Evolutionary conservation across 2,888 invertebrate species (phyloP).

Genomic region (Camponotus fellah): DNA sequence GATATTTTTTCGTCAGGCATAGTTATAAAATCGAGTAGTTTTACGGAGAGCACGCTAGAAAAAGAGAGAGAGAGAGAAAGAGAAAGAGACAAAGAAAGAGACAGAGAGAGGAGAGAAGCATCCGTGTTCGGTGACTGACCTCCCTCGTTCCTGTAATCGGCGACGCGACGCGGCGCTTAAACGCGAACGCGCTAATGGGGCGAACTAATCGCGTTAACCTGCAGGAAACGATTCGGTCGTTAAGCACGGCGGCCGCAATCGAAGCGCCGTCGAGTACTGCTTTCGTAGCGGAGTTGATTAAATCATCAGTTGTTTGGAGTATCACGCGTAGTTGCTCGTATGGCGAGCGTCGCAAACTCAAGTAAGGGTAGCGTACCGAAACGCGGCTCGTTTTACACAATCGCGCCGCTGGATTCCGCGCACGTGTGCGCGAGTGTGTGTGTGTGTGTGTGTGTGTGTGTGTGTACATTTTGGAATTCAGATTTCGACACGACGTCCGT

Average conservation of each 20-base stretch:
- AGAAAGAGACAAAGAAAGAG: too few relatives aligned
- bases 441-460: not conserved
- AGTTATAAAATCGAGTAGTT: conserved; percentile 4
- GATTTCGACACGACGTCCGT: not conserved
- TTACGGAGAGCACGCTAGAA: not conserved
- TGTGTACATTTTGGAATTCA: not conserved
- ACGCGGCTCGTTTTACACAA: conserved; percentile 23
- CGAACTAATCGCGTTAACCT: conserved; percentile 78
- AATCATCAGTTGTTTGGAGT: conserved; percentile 58
- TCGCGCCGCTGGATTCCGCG: not conserved
- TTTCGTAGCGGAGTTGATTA: conserved; percentile 59
- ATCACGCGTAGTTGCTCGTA: conserved; percentile 49
- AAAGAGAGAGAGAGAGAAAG: too few relatives aligned
- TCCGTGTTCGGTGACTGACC: conserved; percentile 38
- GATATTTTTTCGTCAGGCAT: conserved; percentile 20
- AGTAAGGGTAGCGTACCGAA: conserved; percentile 8
- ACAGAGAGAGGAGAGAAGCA: not conserved
- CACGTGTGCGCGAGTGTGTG: not conserved
- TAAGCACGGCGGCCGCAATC: conserved; percentile 70
- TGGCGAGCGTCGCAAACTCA: conserved; percentile 4
- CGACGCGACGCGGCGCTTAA: conserved; percentile 65
- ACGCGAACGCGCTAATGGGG: conserved; percentile 76
- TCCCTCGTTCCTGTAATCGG: conserved; percentile 32
- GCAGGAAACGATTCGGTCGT: conserved; percentile 74
- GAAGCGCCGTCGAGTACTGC: conserved; percentile 60